Percentiles rank a stretch among this genome's conserved stretches.
Conservation (phyloP, 1,140 invertebrate genomes). For the Odontomachus brunneus region DNA sequence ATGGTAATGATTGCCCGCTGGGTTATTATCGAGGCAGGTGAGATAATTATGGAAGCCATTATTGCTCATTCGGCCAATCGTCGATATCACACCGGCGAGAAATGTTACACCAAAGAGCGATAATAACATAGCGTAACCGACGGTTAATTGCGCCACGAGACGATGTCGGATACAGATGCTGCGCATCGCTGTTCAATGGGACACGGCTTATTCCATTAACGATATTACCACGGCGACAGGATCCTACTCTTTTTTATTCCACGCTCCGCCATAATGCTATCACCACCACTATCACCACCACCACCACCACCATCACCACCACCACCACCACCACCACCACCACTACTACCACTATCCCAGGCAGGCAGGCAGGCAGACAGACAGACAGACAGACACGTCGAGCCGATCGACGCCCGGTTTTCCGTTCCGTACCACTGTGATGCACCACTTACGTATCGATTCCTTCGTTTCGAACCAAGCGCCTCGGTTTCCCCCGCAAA, state of each 20-base stretch:
- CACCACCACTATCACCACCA: too few relatives aligned
- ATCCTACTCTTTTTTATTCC: constrained; percentile 19
- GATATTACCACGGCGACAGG: constrained; percentile 44
- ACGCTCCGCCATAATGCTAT: background rate
- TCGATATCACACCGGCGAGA: constrained; percentile 49
- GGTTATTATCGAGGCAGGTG: constrained; percentile 44
- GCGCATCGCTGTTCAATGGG: constrained; percentile 49
- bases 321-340: too few relatives aligned
- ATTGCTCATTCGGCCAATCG: constrained; percentile 64
- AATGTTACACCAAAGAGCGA: constrained; percentile 58
- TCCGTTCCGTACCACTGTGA: background rate
- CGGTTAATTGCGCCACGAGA: constrained; percentile 51
- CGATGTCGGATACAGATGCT: constrained; percentile 44
- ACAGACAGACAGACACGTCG: constrained; percentile 50
- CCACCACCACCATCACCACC: background rate
- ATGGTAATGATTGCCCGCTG: constrained; percentile 27
- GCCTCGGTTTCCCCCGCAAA: constrained; percentile 18
- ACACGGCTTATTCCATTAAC: constrained; percentile 60
- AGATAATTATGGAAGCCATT: constrained; percentile 61
- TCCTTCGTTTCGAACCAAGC: constrained; percentile 24
- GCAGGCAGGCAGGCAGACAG: too few relatives aligned
- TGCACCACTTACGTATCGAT: constrained; percentile 16
- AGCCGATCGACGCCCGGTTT: constrained; percentile 62
- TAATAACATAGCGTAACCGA: constrained; percentile 58
- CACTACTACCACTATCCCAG: background rate